phyloP scores from a whole-genome alignment of 2,888 invertebrate species.

The Lasioglossum lativentre region DNA sequence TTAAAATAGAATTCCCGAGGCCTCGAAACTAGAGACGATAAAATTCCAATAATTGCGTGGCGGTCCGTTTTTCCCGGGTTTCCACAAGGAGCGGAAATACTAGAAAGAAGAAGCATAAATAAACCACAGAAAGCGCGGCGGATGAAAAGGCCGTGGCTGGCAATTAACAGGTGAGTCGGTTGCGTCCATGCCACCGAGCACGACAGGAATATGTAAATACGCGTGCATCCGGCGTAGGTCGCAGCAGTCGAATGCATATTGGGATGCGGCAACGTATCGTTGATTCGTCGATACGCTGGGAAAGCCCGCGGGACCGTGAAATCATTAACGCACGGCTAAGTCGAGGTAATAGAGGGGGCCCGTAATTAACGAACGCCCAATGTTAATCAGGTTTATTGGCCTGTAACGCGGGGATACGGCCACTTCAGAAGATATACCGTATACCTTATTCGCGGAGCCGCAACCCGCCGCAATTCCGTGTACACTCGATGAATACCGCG shows the following conservation, averaged over 20 bases:
- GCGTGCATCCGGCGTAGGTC: constrained; percentile 47
- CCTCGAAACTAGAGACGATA: not conserved
- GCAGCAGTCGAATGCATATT: constrained; percentile 62
- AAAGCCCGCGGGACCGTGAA: constrained; percentile 63
- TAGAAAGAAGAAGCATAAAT: not conserved
- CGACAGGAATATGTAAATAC: constrained; percentile 50
- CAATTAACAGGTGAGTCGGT: constrained; percentile 60
- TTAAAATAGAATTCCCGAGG: not conserved
- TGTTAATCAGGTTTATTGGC: constrained; percentile 74
- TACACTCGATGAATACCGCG: constrained; percentile 28
- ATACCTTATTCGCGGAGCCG: constrained; percentile 19
- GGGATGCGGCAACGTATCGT: constrained; percentile 52
- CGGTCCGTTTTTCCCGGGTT: not conserved
- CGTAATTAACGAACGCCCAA: constrained; percentile 73
- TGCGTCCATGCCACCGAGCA: constrained; percentile 42
- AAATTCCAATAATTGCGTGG: not conserved
- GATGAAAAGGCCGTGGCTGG: constrained; percentile 38
- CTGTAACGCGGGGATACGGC: constrained; percentile 60
- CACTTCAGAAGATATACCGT: constrained; percentile 51
- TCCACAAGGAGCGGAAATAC: not conserved
- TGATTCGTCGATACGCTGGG: constrained; percentile 61
- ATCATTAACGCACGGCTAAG: constrained; percentile 73
- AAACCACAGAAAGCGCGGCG: not conserved
- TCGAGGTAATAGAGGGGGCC: constrained; percentile 66
- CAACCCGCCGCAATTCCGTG: not conserved